Conservation (phyloP, 2,797 vertebrate species). For the Lithobates sylvaticus region DNA sequence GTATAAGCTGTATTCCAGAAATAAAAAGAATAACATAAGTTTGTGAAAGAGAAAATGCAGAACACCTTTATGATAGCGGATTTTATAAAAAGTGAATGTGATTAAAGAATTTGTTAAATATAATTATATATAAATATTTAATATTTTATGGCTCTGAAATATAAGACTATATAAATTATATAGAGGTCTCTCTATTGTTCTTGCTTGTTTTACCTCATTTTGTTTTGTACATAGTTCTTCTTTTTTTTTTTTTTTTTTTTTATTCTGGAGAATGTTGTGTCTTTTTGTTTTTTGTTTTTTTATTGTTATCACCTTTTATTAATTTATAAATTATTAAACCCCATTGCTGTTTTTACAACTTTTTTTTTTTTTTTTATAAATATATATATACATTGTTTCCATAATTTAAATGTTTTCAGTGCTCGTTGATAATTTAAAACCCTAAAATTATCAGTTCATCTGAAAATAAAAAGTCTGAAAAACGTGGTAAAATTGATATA, state of each 20-base stretch:
- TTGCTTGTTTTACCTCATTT: neutral
- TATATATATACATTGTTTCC: neutral
- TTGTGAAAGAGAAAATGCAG: neutral
- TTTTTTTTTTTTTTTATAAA: neutral
- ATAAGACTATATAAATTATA: slow-evolving; percentile 16
- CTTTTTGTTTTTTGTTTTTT: neutral
- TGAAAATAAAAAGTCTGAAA: neutral
- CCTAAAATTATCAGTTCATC: no score
- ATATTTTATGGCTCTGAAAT: slow-evolving; percentile 1
- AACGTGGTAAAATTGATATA: no score
- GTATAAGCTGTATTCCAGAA: no score
- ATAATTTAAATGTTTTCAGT: neutral
- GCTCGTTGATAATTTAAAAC: no score
- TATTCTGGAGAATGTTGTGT: slow-evolving; percentile 6
- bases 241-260: neutral
- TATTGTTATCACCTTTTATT: neutral
- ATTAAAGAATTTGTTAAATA: neutral
- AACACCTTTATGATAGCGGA: neutral
- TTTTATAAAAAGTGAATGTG: slow-evolving; percentile 6
- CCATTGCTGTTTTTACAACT: neutral
- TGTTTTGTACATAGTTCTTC: neutral
- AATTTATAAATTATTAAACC: neutral
- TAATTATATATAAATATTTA: slow-evolving; percentile 18
- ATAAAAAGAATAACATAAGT: no score
- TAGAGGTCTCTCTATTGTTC: slow-evolving; percentile 3